A percentile compares a stretch with the other conserved stretches of the same genome.
These are phyloP conservation scores for Harpalus rubripes DNA, from an alignment of 2,888 invertebrate genomes.

Conservation along the genomic window DNA sequence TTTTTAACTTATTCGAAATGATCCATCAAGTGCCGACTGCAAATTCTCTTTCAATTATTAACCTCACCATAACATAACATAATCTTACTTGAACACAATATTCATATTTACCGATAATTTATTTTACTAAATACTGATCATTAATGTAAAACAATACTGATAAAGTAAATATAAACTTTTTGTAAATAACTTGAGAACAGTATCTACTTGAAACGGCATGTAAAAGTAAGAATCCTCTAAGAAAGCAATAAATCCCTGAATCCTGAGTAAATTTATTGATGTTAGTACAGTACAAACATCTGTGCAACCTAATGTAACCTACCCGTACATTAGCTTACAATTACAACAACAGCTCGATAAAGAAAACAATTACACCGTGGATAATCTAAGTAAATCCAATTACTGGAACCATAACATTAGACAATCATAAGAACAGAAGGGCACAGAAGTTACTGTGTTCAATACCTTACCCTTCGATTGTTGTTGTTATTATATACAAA, in stretches of 20 bases:
- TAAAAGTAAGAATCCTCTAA: background rate
- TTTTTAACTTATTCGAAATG: no score
- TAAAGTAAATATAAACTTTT: no score
- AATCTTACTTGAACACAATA: no score
- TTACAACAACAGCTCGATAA: background rate
- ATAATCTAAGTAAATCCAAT: conserved; percentile 7
- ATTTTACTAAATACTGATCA: no score
- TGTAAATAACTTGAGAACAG: no score
- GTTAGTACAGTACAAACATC: background rate
- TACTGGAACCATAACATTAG: background rate
- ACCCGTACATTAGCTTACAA: no score
- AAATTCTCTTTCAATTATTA: no score
- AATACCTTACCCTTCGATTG: background rate
- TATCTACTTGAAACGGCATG: no score
- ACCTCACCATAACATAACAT: no score
- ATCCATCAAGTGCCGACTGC: no score
- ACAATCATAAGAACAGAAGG: background rate
- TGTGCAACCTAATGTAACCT: background rate
- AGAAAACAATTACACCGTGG: background rate
- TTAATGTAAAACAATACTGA: no score
- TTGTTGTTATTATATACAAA: background rate
- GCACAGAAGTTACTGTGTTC: background rate
- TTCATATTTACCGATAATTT: no score
- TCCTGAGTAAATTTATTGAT: background rate
- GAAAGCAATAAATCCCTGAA: background rate